Conservation (phyloP, 2,113 vertebrate species). For the Tragelaphus buxtoni region DNA sequence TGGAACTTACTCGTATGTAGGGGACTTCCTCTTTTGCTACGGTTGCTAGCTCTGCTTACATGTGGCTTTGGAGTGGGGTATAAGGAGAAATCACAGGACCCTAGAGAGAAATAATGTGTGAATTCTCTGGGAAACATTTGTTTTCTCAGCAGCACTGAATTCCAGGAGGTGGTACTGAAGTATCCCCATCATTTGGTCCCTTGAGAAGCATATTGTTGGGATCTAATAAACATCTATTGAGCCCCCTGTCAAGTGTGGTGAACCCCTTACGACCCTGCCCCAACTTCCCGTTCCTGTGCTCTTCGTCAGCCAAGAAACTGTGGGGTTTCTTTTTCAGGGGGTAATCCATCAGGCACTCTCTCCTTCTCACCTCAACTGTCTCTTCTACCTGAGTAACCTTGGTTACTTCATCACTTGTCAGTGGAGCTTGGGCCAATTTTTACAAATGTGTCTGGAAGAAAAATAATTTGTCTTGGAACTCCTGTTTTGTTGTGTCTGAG, state of each 20-base stretch:
- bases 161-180: neutral
- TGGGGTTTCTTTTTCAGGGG: neutral
- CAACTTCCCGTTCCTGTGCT: neutral
- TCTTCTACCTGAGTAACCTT: neutral
- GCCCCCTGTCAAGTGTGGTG: neutral
- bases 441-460: constrained; percentile 59
- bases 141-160: neutral
- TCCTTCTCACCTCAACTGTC: neutral
- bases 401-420: neutral
- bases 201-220: neutral
- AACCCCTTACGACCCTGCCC: neutral
- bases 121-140: neutral
- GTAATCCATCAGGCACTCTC: neutral
- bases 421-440: neutral
- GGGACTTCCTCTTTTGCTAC: neutral
- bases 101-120: neutral
- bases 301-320: neutral
- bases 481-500: constrained; percentile 1
- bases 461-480: constrained; percentile 47
- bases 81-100: neutral
- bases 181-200: neutral
- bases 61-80: neutral
- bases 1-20: neutral
- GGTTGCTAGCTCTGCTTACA: neutral
- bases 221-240: neutral